Conservation (phyloP, 2,888 invertebrate genomes). For the Hirtodrosophila cameraria region DNA sequence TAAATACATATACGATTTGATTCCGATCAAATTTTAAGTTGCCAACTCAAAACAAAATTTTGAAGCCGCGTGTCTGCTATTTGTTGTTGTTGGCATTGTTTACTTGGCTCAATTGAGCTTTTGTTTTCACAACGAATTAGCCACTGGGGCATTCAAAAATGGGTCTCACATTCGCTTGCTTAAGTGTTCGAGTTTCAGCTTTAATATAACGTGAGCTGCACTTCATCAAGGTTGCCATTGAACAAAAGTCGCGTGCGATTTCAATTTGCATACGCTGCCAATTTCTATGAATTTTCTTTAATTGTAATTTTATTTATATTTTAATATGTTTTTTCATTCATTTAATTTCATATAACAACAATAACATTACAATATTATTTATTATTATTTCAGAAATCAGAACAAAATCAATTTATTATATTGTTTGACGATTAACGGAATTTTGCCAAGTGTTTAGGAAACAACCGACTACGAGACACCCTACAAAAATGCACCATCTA, state of each 20-base stretch:
- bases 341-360: neutral
- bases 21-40: constrained; percentile 5
- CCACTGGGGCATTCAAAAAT: neutral
- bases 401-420: too few species aligned
- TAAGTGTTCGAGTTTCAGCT: neutral
- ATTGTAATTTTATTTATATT: too few species aligned
- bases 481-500: too few species aligned
- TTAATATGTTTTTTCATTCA: neutral
- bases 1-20: neutral
- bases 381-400: too few species aligned
- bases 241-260: constrained; percentile 40
- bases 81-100: constrained; percentile 19
- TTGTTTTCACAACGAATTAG: constrained; percentile 41
- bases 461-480: too few species aligned
- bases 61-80: constrained; percentile 18
- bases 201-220: constrained; percentile 24
- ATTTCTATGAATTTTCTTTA: too few species aligned
- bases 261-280: constrained; percentile 22
- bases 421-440: too few species aligned
- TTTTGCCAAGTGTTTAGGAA: too few species aligned
- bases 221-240: constrained; percentile 19
- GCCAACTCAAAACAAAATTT: too few species aligned
- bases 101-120: constrained; percentile 6
- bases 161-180: neutral
- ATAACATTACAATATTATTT: too few species aligned